A percentile compares a stretch with the other conserved stretches of the same genome.
Conservation (phyloP, 1,140 invertebrate species). For the Tetraneura akinire region DNA sequence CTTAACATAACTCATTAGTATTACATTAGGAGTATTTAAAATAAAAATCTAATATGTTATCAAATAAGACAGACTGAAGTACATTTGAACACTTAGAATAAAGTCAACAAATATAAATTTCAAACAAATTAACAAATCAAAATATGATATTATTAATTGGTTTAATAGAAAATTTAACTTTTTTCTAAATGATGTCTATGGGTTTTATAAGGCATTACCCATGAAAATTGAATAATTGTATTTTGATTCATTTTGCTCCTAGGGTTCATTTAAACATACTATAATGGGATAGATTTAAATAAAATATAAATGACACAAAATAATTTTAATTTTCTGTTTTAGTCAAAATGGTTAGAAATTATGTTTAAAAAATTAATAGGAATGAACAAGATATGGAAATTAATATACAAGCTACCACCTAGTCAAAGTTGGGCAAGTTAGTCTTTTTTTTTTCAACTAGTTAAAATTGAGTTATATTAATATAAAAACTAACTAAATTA, state of each 20-base stretch:
- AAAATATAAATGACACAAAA: too few relatives aligned
- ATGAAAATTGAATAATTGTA: not conserved
- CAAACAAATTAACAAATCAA: too few relatives aligned
- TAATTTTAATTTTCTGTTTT: not conserved
- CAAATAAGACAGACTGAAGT: too few relatives aligned
- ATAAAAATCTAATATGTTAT: too few relatives aligned
- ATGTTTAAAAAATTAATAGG: not conserved
- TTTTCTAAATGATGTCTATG: not conserved
- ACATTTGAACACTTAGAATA: too few relatives aligned
- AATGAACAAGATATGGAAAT: not conserved
- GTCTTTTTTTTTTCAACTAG: too few relatives aligned
- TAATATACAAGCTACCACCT: not conserved
- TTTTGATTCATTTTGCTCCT: not conserved
- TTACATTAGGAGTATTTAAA: too few relatives aligned
- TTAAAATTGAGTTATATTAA: too few relatives aligned
- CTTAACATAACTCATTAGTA: too few relatives aligned
- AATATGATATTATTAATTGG: not conserved
- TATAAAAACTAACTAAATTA: too few relatives aligned
- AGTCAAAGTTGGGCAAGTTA: too few relatives aligned
- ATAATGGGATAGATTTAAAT: not conserved
- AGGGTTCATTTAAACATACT: not conserved
- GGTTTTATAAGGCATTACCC: not conserved
- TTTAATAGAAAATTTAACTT: not conserved
- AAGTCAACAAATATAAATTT: too few relatives aligned
- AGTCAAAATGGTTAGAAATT: conserved; percentile 2